Conservation (phyloP, 2,888 invertebrate genomes). For the Macaria liturata region DNA sequence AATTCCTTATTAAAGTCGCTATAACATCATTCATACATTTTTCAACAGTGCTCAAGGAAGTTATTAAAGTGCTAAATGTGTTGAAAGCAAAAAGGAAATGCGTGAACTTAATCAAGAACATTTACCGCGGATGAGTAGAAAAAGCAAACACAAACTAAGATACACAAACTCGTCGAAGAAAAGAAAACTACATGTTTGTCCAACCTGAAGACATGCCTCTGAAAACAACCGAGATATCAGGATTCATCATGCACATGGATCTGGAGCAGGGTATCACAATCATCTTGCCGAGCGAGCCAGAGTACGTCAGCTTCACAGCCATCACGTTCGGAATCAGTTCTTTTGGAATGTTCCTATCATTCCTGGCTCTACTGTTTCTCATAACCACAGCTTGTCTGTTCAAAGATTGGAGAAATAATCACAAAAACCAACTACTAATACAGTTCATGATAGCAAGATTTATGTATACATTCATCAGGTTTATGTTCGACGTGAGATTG, state of each 20-base stretch:
- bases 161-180: constrained; percentile 1
- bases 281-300: constrained; percentile 20
- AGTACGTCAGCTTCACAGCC: constrained; percentile 34
- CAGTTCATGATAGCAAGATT: constrained; percentile 69
- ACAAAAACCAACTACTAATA: constrained; percentile 68
- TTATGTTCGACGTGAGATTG: constrained; percentile 47
- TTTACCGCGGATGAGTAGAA: constrained; percentile 4
- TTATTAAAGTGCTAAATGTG: neutral
- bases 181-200: constrained; percentile 5
- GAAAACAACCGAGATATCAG: neutral
- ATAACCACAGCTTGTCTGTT: constrained; percentile 60
- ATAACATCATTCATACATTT: too few relatives aligned
- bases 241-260: constrained; percentile 21
- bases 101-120: constrained; percentile 1
- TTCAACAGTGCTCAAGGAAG: too few relatives aligned
- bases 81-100: constrained; percentile 7
- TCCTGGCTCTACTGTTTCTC: constrained; percentile 52
- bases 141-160: constrained; percentile 1
- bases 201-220: neutral
- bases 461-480: constrained; percentile 55
- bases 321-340: constrained; percentile 46
- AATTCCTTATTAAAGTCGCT: too few relatives aligned
- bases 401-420: constrained; percentile 62
- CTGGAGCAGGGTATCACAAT: constrained; percentile 39
- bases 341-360: constrained; percentile 55